Base-by-base conservation (phyloP, 2,797 vertebrate genomes). In the Ctenochaetus hawaiiensis region DNA sequence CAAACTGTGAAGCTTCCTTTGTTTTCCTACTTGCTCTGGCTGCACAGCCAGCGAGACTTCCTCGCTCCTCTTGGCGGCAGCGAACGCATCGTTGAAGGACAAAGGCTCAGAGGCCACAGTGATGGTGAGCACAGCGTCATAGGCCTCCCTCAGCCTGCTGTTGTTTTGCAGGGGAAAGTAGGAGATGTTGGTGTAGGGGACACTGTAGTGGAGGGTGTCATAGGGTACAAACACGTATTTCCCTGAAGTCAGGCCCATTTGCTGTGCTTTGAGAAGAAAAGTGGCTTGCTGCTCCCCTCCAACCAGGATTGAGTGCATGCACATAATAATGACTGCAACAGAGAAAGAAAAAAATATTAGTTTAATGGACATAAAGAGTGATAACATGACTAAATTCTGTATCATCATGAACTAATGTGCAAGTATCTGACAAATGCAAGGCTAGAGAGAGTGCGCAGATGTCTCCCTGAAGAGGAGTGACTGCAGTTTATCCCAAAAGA, bases 71-170 rank as follows among this genome's bases (percentile, higher is more conserved):
- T 92, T 93, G 57, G 96, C 96, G 18, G 93, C 93, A 16, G 74
- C 74, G 64, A 97, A 95, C 0, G 96, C 96, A 77, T 98, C 94
- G 0, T 92, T 96, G 89, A 99, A 99, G 11, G 95, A 97, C 92
- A 94, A 89, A 18, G 93, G 90, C 60, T 96, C 96, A 0, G 97
- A 98, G n/a, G 94, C 95, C 59, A 98, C 30, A 0, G 97, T 98
- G 82, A 99, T 88, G 1, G 97, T 99, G 72, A 99, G 92, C 69
- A 99, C 97, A 1, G 97, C 95, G 5, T 98, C 96, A 0, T 99
- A 99, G 23, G 97, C 97, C 85, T 96, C 87, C 66, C 72, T 90
- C 73, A 99, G 95, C 65, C 90, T 93, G 77, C 83, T 94, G 85
- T 95, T 91, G 16, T 96, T 96, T 72, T 93, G 91, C 43, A 98